Percentiles rank a stretch among this genome's conserved stretches.
These are phyloP conservation scores for Petrophora chlorosata DNA, from an alignment of 2,888 invertebrate genomes.

Conservation along the genomic window DNA sequence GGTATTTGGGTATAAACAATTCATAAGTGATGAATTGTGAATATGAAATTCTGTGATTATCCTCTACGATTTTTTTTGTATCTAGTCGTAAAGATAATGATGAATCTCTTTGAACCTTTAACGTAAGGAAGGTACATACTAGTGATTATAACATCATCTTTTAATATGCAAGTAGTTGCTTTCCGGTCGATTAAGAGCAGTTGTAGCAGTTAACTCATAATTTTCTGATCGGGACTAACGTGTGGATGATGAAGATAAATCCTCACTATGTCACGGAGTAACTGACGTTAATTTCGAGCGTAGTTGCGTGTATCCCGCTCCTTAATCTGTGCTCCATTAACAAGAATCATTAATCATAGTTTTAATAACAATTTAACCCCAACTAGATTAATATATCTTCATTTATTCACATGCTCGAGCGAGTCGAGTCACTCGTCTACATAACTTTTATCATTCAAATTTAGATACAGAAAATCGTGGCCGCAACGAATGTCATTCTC, in stretches of 20 bases:
- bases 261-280: slow-evolving; percentile 68
- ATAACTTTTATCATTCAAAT: slow-evolving; percentile 81
- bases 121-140: too few relatives aligned
- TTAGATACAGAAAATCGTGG: slow-evolving; percentile 66
- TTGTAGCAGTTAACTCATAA: slow-evolving; percentile 23
- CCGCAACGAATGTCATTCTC: slow-evolving; percentile 70
- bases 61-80: slow-evolving; percentile 3
- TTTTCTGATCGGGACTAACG: slow-evolving; percentile 56
- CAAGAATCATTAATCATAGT: slow-evolving; percentile 80
- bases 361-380: slow-evolving; percentile 84
- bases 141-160: neutral
- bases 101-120: neutral
- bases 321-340: slow-evolving; percentile 81
- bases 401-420: slow-evolving; percentile 68
- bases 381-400: slow-evolving; percentile 83
- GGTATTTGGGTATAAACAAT: slow-evolving; percentile 13
- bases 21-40: too few relatives aligned
- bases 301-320: slow-evolving; percentile 72
- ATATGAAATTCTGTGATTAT: too few relatives aligned
- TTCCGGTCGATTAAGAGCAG: slow-evolving; percentile 22
- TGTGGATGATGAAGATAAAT: slow-evolving; percentile 78
- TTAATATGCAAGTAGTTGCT: slow-evolving; percentile 2
- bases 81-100: neutral
- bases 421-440: slow-evolving; percentile 46
- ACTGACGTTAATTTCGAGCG: slow-evolving; percentile 71